Conservation (phyloP, 2,113 vertebrate species). For the Nanorana parkeri region DNA sequence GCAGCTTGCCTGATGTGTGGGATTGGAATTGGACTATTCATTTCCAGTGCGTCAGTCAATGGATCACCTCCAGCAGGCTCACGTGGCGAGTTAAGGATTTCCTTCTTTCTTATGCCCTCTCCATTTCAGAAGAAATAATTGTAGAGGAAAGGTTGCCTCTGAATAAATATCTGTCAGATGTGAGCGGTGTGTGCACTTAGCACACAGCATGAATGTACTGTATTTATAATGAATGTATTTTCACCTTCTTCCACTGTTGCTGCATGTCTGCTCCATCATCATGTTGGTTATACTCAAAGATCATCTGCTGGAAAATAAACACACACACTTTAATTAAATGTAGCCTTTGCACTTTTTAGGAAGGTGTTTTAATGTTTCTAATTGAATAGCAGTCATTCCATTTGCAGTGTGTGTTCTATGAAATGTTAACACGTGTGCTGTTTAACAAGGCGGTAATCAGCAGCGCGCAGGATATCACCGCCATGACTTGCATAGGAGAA, state of each 20-base stretch:
- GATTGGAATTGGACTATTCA: neutral
- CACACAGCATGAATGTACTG: neutral
- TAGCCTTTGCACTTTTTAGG: slow-evolving; percentile 38
- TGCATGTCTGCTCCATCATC: neutral
- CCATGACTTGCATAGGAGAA: too few relatives aligned
- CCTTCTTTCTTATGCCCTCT: neutral
- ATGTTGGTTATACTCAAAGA: slow-evolving; percentile 22
- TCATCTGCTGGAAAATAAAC: slow-evolving; percentile 40
- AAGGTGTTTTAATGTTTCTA: slow-evolving; percentile 46
- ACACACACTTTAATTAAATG: slow-evolving; percentile 39
- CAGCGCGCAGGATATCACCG: too few relatives aligned
- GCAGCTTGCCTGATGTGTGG: neutral
- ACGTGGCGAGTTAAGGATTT: slow-evolving; percentile 10
- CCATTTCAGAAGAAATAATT: neutral
- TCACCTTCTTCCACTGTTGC: neutral
- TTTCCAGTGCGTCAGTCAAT: neutral
- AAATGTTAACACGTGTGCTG: neutral
- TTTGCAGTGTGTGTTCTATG: neutral
- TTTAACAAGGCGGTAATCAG: neutral
- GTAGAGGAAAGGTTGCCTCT: neutral
- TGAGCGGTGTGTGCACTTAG: neutral
- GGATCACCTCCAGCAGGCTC: neutral
- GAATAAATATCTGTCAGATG: neutral
- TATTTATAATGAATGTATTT: slow-evolving; percentile 7
- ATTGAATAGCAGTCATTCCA: slow-evolving; percentile 42